A percentile compares a stretch with the other conserved stretches of the same genome.
These are phyloP conservation scores for Oikopleura vanhoeffeni DNA, from an alignment of 23 tunicate species.

Conservation along the genomic window DNA sequence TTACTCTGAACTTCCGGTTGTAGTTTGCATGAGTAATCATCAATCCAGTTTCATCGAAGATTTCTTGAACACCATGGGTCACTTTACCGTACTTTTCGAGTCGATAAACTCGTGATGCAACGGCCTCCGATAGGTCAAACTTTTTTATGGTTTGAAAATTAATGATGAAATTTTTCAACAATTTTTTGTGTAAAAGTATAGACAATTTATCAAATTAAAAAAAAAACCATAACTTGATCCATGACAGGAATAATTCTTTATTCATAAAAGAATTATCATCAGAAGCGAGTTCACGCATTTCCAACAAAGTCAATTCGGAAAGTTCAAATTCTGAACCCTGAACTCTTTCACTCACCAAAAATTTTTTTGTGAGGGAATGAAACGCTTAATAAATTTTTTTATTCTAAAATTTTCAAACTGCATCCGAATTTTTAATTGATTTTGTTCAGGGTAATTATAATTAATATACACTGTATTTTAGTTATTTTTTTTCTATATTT, in stretches of 20 bases:
- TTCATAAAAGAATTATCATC: not conserved
- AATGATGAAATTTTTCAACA: too few relatives aligned
- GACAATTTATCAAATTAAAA: too few relatives aligned
- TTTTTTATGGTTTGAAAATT: too few relatives aligned
- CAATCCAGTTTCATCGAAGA: too few relatives aligned
- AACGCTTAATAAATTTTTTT: not conserved
- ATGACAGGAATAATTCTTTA: not conserved
- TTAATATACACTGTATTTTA: not conserved
- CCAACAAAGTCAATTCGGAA: not conserved
- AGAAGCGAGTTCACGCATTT: not conserved
- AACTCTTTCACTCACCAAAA: not conserved
- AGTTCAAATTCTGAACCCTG: too few relatives aligned
- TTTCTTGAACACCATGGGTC: too few relatives aligned
- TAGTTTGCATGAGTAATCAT: not conserved
- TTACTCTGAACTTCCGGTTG: too few relatives aligned
- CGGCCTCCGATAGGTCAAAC: too few relatives aligned
- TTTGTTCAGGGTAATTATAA: too few relatives aligned
- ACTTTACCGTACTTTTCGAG: not conserved
- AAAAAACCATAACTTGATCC: not conserved
- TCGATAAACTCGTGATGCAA: not conserved
- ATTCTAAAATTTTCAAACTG: too few relatives aligned
- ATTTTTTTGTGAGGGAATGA: not conserved
- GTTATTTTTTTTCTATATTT: not conserved
- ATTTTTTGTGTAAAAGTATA: too few relatives aligned
- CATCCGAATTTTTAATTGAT: too few relatives aligned